phyloP scores from a whole-genome alignment of 2,797 vertebrate species.

The Mus minutoides region DNA sequence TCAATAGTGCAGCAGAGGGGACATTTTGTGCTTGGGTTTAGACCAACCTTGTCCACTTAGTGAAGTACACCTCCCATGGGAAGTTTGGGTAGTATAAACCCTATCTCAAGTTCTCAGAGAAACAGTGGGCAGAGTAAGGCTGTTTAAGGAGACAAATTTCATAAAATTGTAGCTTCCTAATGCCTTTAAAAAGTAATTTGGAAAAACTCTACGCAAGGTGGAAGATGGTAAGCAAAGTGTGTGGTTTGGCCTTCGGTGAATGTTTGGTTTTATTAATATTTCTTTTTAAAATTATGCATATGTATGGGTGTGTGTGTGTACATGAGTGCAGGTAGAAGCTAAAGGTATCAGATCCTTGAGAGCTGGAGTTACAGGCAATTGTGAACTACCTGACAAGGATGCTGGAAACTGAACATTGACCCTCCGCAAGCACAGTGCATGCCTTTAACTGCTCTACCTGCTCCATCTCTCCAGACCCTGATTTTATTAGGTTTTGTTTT shows the following conservation, averaged over 20 bases:
- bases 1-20: neutral
- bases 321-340: neutral
- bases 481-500: neutral
- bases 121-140: neutral
- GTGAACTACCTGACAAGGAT: neutral
- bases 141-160: neutral
- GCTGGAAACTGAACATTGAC: neutral
- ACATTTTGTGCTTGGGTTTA: neutral
- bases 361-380: neutral
- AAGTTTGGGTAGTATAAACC: conserved; percentile 33
- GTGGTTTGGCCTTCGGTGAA: neutral
- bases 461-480: neutral
- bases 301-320: neutral
- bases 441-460: neutral
- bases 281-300: neutral
- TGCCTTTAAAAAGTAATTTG: conserved; percentile 24
- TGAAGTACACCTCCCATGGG: conserved; percentile 10
- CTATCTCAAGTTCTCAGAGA: conserved; percentile 28
- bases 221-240: neutral
- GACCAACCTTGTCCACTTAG: conserved; percentile 55
- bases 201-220: neutral
- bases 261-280: neutral
- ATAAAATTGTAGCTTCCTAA: neutral
- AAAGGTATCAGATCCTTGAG: neutral
- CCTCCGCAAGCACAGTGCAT: neutral